These are phyloP conservation scores for Zygaena filipendulae DNA, from an alignment of 2,888 invertebrate species.

Conservation along the genomic window DNA sequence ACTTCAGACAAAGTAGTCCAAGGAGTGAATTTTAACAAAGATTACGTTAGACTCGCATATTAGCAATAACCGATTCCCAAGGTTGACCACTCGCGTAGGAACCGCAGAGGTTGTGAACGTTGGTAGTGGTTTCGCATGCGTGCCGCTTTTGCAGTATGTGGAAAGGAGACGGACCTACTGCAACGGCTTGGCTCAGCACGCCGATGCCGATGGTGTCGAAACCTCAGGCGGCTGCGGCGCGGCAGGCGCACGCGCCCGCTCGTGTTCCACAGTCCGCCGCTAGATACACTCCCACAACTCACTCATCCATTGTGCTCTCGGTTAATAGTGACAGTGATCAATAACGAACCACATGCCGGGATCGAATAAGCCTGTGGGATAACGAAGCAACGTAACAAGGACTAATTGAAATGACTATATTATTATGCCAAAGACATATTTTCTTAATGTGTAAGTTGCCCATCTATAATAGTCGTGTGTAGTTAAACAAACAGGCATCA, in stretches of 20 bases:
- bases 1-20: conserved; percentile 40
- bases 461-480: no score
- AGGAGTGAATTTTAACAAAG: conserved; percentile 36
- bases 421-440: no score
- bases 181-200: conserved; percentile 21
- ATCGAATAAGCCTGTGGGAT: no score
- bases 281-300: no score
- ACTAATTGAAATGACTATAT: no score
- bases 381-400: no score
- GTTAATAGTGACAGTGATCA: conserved; percentile 53
- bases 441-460: no score
- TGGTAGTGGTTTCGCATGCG: no score
- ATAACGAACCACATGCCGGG: conserved; percentile 31
- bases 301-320: conserved; percentile 27
- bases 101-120: no score
- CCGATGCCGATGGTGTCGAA: conserved; percentile 49
- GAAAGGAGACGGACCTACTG: conserved; percentile 32
- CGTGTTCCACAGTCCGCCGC: no score
- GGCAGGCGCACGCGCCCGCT: conserved; percentile 24
- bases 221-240: conserved; percentile 47
- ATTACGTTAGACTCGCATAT: conserved; percentile 55
- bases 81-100: conserved; percentile 54
- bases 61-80: conserved; percentile 55
- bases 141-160: conserved; percentile 21
- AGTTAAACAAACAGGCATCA: no score